Base-by-base conservation (phyloP, 2,888 invertebrate species). In the Panzeria rudis region DNA sequence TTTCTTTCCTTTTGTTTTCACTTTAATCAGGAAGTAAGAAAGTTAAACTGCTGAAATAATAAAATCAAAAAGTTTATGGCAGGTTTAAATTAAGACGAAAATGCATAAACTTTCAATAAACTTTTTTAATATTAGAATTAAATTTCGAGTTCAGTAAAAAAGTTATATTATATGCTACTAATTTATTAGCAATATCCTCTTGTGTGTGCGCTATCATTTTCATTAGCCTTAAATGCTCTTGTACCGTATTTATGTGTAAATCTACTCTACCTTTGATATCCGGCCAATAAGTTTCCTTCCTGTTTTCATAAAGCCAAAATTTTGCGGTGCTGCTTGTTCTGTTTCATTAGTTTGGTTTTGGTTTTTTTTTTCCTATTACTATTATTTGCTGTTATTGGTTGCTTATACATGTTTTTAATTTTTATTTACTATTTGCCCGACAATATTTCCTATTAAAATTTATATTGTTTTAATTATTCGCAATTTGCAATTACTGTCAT, bases 381-480 rank as follows among this genome's bases (percentile, higher is more conserved):
- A 20, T n/a, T 44, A 29, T 9, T 54, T n/a, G 44, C 66, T 50
- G 35, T 50, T 66, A 47, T 77, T 25, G 47, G 66, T 44, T 56
- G 20, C 11, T 11, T 41, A 3, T 29, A 44, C 23, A 64, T 25
- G 17, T 11, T 66, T 69, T 78, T 47, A 38, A 25, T 59, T 68
- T 77, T 59, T 13, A 59, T 47, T 44, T 44, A 38, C 35, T 29
- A 3, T 68, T 17, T 59, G 50, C 38, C 59, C 23, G 17, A 17
- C 15, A 41, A 66, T 35, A 72, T 54, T 64, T 56, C 25, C 32
- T 20, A 25, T 50, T 64, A 1, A 75, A 23, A 35, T 75, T 62
- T 72, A 7, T 77, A 50, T 7, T 50, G 44, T 35, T 72, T 64
- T 68, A 80, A 73, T 80, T 66, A 80, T 56, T 66, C 29, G 47